Evolutionary conservation across 2,113 vertebrate genomes (phyloP).

Genomic region (Rostratula benghalensis): DNA sequence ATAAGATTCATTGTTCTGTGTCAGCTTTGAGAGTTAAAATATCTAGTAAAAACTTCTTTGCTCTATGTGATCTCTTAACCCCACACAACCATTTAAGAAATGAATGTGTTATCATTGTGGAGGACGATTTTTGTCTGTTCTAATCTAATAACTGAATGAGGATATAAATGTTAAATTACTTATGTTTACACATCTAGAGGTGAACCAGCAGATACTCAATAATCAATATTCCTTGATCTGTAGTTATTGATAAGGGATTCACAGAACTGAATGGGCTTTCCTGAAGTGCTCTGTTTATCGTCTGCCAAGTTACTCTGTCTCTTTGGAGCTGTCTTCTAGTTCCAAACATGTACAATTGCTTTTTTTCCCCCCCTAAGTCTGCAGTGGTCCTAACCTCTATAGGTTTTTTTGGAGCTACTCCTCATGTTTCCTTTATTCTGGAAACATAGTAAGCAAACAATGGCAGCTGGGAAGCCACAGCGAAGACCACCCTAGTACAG

Average conservation of each 20-base stretch:
- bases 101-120: background rate
- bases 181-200: background rate
- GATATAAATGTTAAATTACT: background rate
- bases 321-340: background rate
- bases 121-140: background rate
- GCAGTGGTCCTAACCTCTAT: fast-evolving
- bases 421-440: background rate
- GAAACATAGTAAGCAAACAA: background rate
- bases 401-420: background rate
- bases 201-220: background rate
- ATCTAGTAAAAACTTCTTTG: background rate
- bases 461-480: background rate
- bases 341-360: background rate
- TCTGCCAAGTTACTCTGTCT: background rate
- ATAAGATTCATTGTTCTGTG: background rate
- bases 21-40: background rate
- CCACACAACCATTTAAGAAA: background rate
- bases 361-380: background rate
- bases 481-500: background rate
- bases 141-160: background rate
- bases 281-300: no score
- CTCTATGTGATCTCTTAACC: background rate
- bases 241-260: background rate
- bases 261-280: background rate
- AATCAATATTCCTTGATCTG: background rate